Percentiles rank a stretch among this genome's conserved stretches.
phyloP scores from a whole-genome alignment of 2,888 invertebrate genomes.

The Oligia strigilis region DNA sequence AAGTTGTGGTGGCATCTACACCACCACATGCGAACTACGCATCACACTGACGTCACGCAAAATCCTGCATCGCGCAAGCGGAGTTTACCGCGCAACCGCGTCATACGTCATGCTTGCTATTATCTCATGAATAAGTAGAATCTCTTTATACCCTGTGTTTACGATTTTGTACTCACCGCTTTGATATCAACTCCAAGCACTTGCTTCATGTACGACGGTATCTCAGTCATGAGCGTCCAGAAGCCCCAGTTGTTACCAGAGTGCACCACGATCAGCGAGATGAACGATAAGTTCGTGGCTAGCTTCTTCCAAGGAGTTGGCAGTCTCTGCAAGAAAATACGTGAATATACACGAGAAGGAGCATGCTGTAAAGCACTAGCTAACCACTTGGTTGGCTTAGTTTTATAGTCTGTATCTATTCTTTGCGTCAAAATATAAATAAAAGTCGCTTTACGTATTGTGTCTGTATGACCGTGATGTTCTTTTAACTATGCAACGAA shows the following conservation, averaged over 20 bases:
- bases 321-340: slow-evolving; percentile 69
- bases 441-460: neutral
- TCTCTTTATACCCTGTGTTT: neutral
- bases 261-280: slow-evolving; percentile 89
- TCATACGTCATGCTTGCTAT: neutral
- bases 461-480: no score
- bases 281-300: slow-evolving; percentile 90
- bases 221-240: slow-evolving; percentile 93
- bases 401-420: neutral
- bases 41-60: no score
- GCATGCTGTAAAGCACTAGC: neutral
- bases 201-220: slow-evolving; percentile 92
- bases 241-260: slow-evolving; percentile 94
- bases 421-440: no score
- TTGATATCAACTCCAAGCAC: slow-evolving; percentile 91
- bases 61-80: no score
- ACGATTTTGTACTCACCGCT: slow-evolving; percentile 82
- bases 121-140: neutral
- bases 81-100: no score
- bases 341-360: neutral
- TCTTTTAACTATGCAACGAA: no score
- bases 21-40: no score
- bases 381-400: neutral
- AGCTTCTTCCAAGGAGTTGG: slow-evolving; percentile 91
- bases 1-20: no score